A percentile compares a stretch with the other conserved stretches of the same genome.
phyloP scores from a whole-genome alignment of 2,888 invertebrate species.

The Steinernema hermaphroditum region DNA sequence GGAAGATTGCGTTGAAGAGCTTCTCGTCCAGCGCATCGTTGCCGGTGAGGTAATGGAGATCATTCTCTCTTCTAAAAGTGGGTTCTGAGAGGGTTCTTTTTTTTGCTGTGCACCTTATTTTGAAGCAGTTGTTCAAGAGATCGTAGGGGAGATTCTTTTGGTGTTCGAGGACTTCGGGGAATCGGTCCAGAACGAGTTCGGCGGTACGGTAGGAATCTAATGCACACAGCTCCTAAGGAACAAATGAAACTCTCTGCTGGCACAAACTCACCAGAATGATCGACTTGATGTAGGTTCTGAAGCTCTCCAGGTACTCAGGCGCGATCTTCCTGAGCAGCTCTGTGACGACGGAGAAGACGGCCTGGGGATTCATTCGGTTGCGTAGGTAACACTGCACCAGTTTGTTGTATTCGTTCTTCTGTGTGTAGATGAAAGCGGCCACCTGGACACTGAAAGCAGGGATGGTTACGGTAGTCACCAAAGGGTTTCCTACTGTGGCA shows the following conservation, averaged over 20 bases:
- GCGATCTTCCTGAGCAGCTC: conserved; percentile 36
- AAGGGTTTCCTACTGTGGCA: conserved; percentile 34
- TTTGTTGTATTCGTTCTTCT: conserved; percentile 37
- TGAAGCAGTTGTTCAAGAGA: conserved; percentile 44
- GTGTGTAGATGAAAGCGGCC: conserved; percentile 45
- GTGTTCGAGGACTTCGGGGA: conserved; percentile 37
- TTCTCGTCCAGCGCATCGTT: conserved; percentile 59
- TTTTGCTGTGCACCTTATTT: conserved; percentile 40
- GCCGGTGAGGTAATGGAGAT: conserved; percentile 44
- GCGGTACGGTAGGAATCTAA: conserved; percentile 41
- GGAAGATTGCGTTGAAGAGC: conserved; percentile 51
- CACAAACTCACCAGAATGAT: conserved; percentile 25
- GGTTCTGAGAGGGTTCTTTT: no score
- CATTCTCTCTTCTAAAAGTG: conserved; percentile 43
- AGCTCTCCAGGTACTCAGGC: conserved; percentile 31
- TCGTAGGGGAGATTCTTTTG: conserved; percentile 40
- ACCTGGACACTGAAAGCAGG: conserved; percentile 43
- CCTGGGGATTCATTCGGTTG: conserved; percentile 35
- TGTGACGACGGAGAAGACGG: conserved; percentile 37
- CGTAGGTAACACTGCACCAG: conserved; percentile 41
- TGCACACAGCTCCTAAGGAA: conserved; percentile 35
- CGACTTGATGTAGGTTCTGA: conserved; percentile 31
- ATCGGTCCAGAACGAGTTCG: conserved; percentile 46
- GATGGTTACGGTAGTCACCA: no score
- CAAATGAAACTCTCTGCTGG: neutral